Evolutionary conservation across 30 jellyfish, hydroid and myxozoan species (phyloP), one percentile per base, ranked within the genome.

Genomic region (Hydractinia echinata): DNA sequence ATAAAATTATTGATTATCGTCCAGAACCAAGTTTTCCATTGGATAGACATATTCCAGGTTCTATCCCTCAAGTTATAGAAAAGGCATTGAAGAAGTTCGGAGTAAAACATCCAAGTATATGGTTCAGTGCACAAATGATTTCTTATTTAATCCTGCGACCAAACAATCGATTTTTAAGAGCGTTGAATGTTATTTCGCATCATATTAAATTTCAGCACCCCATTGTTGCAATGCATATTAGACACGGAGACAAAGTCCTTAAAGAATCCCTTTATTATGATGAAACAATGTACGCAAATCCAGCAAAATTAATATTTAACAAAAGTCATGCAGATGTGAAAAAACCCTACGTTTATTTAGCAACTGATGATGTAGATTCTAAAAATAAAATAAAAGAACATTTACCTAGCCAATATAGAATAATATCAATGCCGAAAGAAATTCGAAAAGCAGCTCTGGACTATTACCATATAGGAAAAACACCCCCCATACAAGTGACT

Each of bases 211-310:
- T 30, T 30, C 44, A 30, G 44, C 44, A 30, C 44, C 86, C 86
- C 21, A 54, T 54, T 10, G 84, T 79, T 11, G 83, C 81, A 6
- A 79, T 79, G 50, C 86, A 79, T 51, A 79, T 79, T 44, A 30
- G 86, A 55, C 86, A 79, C 4, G 86, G 86, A 19, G 86, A 79
- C 84, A 79, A 79, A 79, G 71, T 79, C 21, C 4, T 1, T 16
- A 20, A 53, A 7, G 86, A 79, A 55, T 30, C 83, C 10, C 58
- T 55, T 21, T 54, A 16, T 48, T 55, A 55, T 39, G 52, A 58
- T 5, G 84, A 50, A 44, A 44, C 4, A 8, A 0, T 30, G 0
- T 79, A 15, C 62, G 55, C 61, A 5, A 66, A 58, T 55, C 30
- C 16, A 54, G 86, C 86, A 6, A 0, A 10, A 53, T 55, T 55